Conservation (phyloP, 1,140 invertebrate genomes). For the Whitmania pigra region DNA sequence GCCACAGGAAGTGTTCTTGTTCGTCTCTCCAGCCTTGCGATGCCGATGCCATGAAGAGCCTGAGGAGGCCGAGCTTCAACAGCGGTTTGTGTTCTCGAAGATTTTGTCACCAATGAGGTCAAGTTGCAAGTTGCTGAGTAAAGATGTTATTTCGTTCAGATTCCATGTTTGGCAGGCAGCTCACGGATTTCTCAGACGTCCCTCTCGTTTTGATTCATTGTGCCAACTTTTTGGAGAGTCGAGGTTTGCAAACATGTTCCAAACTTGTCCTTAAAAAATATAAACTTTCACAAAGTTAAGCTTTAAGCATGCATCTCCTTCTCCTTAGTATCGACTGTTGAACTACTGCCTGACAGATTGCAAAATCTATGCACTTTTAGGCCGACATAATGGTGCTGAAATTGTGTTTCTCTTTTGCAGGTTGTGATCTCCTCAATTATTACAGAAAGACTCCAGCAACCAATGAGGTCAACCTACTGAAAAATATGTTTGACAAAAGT, state of each 20-base stretch:
- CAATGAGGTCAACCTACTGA: background rate
- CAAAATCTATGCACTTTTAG: no score
- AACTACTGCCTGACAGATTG: no score
- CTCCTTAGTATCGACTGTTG: no score
- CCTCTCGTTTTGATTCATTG: constrained; percentile 1
- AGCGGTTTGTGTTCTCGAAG: constrained; percentile 30
- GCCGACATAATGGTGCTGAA: background rate
- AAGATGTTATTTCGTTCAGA: background rate
- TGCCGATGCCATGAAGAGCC: constrained; percentile 34
- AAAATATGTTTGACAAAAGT: constrained; percentile 5
- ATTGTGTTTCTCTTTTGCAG: constrained; percentile 1
- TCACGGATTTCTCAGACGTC: background rate
- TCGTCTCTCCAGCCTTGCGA: constrained; percentile 50
- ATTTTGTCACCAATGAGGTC: no score
- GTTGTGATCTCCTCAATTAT: background rate
- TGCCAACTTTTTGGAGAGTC: background rate
- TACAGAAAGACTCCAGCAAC: background rate
- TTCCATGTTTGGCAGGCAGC: background rate
- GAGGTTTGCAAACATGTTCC: background rate
- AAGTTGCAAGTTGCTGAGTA: background rate
- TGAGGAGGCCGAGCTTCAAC: constrained; percentile 34
- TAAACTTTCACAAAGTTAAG: background rate
- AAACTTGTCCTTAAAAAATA: background rate
- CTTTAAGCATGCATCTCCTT: no score
- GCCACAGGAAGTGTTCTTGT: constrained; percentile 57